Conservation (phyloP, 2,113 vertebrate species). For the Archilochus colubris region DNA sequence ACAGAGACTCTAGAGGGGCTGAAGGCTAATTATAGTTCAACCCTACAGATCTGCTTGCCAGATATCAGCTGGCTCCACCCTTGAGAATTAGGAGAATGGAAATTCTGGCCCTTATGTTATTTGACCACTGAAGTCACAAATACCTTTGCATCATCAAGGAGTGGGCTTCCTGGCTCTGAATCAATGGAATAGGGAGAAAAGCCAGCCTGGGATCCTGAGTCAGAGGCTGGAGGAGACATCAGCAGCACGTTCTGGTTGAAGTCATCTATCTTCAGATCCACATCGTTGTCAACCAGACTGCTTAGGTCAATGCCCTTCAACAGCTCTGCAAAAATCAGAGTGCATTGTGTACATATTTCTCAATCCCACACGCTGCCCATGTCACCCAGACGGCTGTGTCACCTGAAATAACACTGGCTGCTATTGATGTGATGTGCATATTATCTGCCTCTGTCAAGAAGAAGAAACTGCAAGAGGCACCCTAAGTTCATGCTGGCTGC, state of each 20-base stretch:
- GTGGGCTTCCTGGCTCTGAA: constrained; percentile 93
- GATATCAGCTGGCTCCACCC: neutral
- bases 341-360: neutral
- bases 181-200: constrained; percentile 96
- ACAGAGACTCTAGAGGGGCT: neutral
- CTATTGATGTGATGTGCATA: rapidly evolving
- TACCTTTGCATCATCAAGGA: constrained; percentile 93
- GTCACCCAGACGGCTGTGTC: neutral
- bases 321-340: constrained; percentile 74
- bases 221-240: constrained; percentile 96
- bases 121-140: neutral
- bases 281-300: constrained; percentile 82
- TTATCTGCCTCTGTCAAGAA: neutral
- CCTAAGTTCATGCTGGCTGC: neutral
- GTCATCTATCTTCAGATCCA: constrained; percentile 89
- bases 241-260: constrained; percentile 87
- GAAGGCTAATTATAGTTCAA: neutral
- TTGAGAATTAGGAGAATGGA: neutral
- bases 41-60: neutral
- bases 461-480: neutral
- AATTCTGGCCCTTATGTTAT: neutral
- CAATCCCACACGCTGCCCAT: neutral
- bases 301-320: constrained; percentile 82
- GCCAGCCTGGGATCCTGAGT: constrained; percentile 90
- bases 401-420: neutral